phyloP scores from a whole-genome alignment of 2,888 invertebrate species.

The Drosophila kambysellisi region DNA sequence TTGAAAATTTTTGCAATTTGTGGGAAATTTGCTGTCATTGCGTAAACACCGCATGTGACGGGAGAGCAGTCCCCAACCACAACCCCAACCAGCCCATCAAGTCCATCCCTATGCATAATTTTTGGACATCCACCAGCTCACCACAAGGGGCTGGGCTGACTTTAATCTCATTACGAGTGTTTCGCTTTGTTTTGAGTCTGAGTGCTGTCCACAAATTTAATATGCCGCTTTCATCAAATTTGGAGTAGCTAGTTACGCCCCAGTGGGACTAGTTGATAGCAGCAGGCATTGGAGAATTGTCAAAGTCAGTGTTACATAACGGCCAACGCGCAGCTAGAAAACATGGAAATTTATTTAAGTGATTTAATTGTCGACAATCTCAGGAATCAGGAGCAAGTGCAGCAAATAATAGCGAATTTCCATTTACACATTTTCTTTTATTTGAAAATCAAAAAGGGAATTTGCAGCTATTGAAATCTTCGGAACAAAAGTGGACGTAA shows the following conservation, averaged over 20 bases:
- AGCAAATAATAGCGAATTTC: background rate
- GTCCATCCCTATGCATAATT: slow-evolving; percentile 60
- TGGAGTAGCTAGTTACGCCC: slow-evolving; percentile 1
- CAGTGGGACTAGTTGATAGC: slow-evolving; percentile 4
- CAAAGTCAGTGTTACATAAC: background rate
- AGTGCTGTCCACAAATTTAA: slow-evolving; percentile 59
- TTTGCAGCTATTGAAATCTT: background rate
- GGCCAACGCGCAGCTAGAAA: background rate
- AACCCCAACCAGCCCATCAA: slow-evolving; percentile 11
- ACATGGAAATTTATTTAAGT: background rate
- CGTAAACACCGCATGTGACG: slow-evolving; percentile 54
- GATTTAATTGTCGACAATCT: background rate
- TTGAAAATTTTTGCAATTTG: slow-evolving; percentile 53
- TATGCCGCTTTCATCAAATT: slow-evolving; percentile 63
- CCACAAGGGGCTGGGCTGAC: slow-evolving; percentile 52
- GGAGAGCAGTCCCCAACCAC: slow-evolving; percentile 5
- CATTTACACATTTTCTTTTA: background rate
- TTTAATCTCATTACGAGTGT: slow-evolving; percentile 53
- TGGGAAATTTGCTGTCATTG: slow-evolving; percentile 52
- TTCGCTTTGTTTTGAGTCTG: slow-evolving; percentile 32
- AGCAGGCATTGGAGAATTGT: background rate
- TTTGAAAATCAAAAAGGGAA: background rate
- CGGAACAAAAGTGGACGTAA: background rate
- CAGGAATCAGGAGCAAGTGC: background rate
- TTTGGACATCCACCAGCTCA: slow-evolving; percentile 40